Percentiles rank a stretch among this genome's conserved stretches.
These are phyloP conservation scores for Pangasius mekongensis DNA, from an alignment of 2,797 vertebrate species.

Conservation along the genomic window DNA sequence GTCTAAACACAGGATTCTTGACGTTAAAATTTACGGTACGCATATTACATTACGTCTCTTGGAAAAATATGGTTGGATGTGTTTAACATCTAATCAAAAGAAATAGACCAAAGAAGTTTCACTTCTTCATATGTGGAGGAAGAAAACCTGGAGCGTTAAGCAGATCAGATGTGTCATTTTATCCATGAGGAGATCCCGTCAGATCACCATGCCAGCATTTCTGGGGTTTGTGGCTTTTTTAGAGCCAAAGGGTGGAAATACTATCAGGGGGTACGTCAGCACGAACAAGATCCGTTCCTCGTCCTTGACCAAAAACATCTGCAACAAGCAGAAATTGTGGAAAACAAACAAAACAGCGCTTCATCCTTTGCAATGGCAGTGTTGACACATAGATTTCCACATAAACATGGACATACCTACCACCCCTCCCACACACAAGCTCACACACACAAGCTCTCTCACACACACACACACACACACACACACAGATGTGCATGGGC, in stretches of 20 bases:
- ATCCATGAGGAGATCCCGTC: conserved; percentile 49
- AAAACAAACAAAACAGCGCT: conserved; percentile 29
- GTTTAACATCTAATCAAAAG: conserved; percentile 14
- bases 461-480: not conserved
- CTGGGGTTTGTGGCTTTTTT: conserved; percentile 49
- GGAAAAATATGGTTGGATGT: not conserved
- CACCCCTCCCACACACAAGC: not conserved
- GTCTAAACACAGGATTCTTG: not conserved
- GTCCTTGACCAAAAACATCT: conserved; percentile 56
- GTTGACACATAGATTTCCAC: conserved; percentile 24
- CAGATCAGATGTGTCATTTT: conserved; percentile 51
- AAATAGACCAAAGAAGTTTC: not conserved
- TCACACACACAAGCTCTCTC: not conserved
- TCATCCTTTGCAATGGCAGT: conserved; percentile 37
- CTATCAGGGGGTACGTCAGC: conserved; percentile 46
- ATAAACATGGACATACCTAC: conserved; percentile 28
- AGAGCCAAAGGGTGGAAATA: conserved; percentile 51
- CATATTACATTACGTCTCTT: conserved; percentile 11
- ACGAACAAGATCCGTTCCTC: conserved; percentile 30
- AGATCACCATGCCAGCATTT: conserved; percentile 51
- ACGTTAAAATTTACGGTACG: conserved; percentile 10
- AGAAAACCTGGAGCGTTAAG: conserved; percentile 17
- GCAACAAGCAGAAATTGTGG: conserved; percentile 29
- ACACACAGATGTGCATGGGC: not conserved
- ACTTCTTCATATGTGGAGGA: not conserved